Base-by-base conservation (phyloP, 2,888 invertebrate genomes). In the Polydrusus pterygomalis region DNA sequence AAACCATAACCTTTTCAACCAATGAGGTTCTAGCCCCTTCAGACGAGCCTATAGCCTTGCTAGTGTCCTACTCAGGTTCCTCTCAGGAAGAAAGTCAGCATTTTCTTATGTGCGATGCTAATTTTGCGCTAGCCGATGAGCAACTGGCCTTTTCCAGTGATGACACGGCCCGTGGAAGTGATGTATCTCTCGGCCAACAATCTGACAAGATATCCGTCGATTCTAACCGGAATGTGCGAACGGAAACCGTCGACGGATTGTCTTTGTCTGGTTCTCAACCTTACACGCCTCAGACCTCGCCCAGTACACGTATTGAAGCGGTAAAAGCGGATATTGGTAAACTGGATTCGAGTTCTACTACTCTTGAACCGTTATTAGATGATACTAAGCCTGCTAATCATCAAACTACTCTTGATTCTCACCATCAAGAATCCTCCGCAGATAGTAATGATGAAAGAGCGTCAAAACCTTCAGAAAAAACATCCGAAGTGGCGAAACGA, bases 241-340 rank as follows among this genome's bases (percentile, higher is more conserved):
- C n/a, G 30, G 30, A 30, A 30, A 30, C 56, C 6, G 2, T 17
- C 1, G 58, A 60, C 13, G 18, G 18, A 11, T 18, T 60, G 38
- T 18, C 58, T 18, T 38, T 60, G 38, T 60, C 58, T 18, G 58
- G 58, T 38, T 60, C 58, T 18, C 58, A 60, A 11, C 58, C 58
- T 38, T 60, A 60, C 7, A 60, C 58, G 5, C 58, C 58, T 10
- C 30, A 18, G 11, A 60, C 17, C 34, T 60, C 58, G 9, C 58
- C 58, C 8, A 40, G 38, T 60, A 40, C 58, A 10, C 58, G 58
- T 3, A 38, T 60, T 8, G 58, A 60, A 17, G 15, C 58, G 0
- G 25, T 54, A 2, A 54, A 47, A 17, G 0, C 15, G 0, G 47
- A 47, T 47, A 43, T 43, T 7, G 10, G 7, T 10, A 13, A 17